Conservation (phyloP, 1,140 invertebrate species). For the Uloborus diversus region DNA sequence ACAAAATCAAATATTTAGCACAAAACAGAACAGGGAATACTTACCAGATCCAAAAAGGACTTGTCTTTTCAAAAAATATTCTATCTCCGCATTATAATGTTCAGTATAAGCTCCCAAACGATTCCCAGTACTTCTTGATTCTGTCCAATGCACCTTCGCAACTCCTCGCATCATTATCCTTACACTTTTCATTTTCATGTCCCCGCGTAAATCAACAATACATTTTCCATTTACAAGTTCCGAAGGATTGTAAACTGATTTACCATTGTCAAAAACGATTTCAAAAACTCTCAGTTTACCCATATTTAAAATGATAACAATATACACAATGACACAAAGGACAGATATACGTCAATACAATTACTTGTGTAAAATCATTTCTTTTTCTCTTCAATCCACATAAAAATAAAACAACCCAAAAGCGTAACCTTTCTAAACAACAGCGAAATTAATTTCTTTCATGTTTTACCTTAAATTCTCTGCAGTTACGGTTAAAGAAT, state of each 20-base stretch:
- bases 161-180: constrained; percentile 68
- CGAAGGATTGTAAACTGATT: constrained; percentile 68
- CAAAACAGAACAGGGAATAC: too few relatives aligned
- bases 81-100: constrained; percentile 69
- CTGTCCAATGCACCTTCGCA: constrained; percentile 69
- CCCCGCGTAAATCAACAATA: constrained; percentile 67
- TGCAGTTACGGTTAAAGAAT: too few relatives aligned
- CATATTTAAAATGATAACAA: constrained; percentile 64
- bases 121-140: constrained; percentile 68
- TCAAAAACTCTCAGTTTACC: constrained; percentile 68
- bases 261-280: constrained; percentile 66
- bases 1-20: too few relatives aligned
- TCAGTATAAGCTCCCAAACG: constrained; percentile 69
- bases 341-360: too few relatives aligned
- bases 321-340: too few relatives aligned
- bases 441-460: too few relatives aligned
- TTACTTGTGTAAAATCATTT: too few relatives aligned
- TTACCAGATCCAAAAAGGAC: constrained; percentile 67
- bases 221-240: constrained; percentile 66
- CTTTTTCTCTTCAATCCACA: too few relatives aligned
- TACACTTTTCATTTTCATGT: constrained; percentile 67
- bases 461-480: too few relatives aligned
- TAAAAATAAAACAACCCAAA: too few relatives aligned
- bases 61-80: constrained; percentile 68
- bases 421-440: too few relatives aligned